A percentile compares a stretch with the other conserved stretches of the same genome.
Evolutionary conservation across 2,113 vertebrate genomes (phyloP).

Genomic region (Burhinus bistriatus): DNA sequence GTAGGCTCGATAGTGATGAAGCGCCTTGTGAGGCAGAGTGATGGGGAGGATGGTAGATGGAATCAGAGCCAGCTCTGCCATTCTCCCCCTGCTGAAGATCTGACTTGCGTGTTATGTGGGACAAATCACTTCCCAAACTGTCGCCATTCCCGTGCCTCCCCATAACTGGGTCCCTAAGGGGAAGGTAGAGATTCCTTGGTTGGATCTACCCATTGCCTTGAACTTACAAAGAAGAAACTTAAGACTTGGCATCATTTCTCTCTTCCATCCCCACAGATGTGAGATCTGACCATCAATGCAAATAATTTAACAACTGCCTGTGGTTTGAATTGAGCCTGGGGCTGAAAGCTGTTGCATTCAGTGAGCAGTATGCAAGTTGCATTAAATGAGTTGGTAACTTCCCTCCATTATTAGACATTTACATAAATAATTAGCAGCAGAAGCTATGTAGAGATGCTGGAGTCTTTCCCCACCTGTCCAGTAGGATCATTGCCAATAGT

Average conservation of each 20-base stretch:
- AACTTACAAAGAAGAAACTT: not conserved
- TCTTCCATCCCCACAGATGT: not conserved
- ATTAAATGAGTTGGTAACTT: not conserved
- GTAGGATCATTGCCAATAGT: not conserved
- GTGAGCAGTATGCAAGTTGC: not conserved
- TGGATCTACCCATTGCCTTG: not conserved
- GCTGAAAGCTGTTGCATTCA: not conserved
- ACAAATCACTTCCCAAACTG: not conserved
- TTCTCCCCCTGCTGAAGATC: not conserved
- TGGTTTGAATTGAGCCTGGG: not conserved
- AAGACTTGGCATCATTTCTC: not conserved
- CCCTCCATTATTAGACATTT: not conserved
- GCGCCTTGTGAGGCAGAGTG: not conserved
- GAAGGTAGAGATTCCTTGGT: not conserved
- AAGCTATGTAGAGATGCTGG: not conserved
- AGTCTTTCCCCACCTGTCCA: not conserved
- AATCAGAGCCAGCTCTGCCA: not conserved
- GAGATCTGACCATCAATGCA: not conserved
- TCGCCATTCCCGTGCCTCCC: not conserved
- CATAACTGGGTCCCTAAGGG: not conserved
- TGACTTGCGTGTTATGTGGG: not conserved
- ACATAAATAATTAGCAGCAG: not conserved
- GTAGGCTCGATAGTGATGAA: fast-evolving
- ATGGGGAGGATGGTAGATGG: not conserved
- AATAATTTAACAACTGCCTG: not conserved